Evolutionary conservation across 2,888 invertebrate genomes (phyloP).

Genomic region (Nephrocerus scutellatus): DNA sequence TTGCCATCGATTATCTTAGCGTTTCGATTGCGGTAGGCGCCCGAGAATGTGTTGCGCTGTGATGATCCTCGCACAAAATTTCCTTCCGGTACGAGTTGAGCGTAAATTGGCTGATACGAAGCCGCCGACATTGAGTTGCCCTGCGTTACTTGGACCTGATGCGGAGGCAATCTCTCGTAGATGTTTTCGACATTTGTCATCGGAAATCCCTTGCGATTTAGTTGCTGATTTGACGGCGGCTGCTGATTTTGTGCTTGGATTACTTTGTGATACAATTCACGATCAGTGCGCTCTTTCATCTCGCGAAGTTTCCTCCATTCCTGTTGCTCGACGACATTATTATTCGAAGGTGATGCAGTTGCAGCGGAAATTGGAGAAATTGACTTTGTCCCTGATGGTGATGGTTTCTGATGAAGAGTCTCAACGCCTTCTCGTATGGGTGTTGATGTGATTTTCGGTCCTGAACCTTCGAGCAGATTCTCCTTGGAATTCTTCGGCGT

Average conservation of each 20-base stretch:
- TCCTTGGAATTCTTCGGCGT: constrained; percentile 28
- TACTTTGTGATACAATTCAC: constrained; percentile 39
- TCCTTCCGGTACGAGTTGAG: constrained; percentile 22
- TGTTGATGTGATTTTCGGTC: constrained; percentile 32
- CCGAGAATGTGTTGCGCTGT: constrained; percentile 43
- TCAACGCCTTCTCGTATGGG: constrained; percentile 24
- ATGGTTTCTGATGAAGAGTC: constrained; percentile 8
- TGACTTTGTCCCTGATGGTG: constrained; percentile 10
- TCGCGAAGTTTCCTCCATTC: constrained; percentile 43
- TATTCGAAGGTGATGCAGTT: constrained; percentile 9
- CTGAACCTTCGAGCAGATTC: constrained; percentile 26
- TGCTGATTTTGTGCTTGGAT: constrained; percentile 33
- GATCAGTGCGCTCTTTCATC: constrained; percentile 43
- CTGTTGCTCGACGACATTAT: constrained; percentile 27
- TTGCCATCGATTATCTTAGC: constrained; percentile 35
- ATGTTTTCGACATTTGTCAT: constrained; percentile 33
- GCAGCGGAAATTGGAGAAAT: constrained; percentile 17
- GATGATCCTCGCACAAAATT: constrained; percentile 38
- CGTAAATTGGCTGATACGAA: constrained; percentile 18
- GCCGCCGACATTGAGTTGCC: constrained; percentile 17
- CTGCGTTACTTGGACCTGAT: constrained; percentile 18
- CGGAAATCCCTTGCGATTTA: constrained; percentile 5
- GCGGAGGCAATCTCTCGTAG: constrained; percentile 33
- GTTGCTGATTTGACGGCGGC: constrained; percentile 26
- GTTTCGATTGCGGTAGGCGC: constrained; percentile 34